Evolutionary conservation across 2,797 vertebrate genomes (phyloP).

Genomic region (Danio jaintianensis): DNA sequence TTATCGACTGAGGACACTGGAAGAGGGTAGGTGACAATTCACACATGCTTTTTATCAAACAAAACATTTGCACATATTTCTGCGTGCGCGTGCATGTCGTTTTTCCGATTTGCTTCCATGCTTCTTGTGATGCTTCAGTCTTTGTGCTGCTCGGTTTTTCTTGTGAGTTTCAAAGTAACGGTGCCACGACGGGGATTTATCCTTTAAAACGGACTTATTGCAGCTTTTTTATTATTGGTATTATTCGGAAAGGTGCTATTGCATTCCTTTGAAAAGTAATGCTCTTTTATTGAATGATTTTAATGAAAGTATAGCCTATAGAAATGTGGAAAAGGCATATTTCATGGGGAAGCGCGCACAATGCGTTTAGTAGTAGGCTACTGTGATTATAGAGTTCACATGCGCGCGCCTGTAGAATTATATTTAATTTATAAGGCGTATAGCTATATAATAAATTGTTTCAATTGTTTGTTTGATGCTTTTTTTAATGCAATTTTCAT

Average conservation of each 20-base stretch:
- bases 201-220: background rate
- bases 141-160: constrained; percentile 59
- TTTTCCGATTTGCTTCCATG: background rate
- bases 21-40: constrained; percentile 63
- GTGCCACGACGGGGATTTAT: constrained; percentile 32
- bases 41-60: background rate
- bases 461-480: background rate
- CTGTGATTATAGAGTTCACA: constrained; percentile 9
- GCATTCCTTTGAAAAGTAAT: background rate
- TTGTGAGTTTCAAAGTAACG: constrained; percentile 67
- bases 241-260: background rate
- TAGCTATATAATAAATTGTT: background rate
- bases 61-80: too few relatives aligned
- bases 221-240: background rate
- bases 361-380: background rate
- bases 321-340: constrained; percentile 58
- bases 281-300: background rate
- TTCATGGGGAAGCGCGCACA: constrained; percentile 52
- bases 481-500: background rate
- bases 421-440: background rate
- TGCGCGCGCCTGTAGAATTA: background rate
- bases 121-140: constrained; percentile 67
- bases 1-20: constrained; percentile 70
- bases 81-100: too few relatives aligned
- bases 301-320: too few relatives aligned